Evolutionary conservation across 2,888 invertebrate genomes (phyloP).

Genomic region (Limnephilus marmoratus): DNA sequence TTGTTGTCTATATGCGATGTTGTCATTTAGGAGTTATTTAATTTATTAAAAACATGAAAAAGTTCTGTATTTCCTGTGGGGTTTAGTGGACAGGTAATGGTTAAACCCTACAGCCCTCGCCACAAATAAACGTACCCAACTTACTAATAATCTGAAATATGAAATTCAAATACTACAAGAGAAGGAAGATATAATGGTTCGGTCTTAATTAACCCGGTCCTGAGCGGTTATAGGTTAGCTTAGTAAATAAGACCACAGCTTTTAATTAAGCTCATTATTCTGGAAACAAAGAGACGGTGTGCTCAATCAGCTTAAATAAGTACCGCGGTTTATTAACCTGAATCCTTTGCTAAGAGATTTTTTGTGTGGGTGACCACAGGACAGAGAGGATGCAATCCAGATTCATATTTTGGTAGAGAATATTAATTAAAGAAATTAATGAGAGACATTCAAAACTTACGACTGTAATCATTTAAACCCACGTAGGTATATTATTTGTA

Average conservation of each 20-base stretch:
- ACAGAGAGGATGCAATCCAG: not conserved
- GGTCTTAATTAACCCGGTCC: slow-evolving; percentile 41
- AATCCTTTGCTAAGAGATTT: not conserved
- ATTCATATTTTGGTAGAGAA: not conserved
- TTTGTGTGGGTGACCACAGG: slow-evolving; percentile 10
- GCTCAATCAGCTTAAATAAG: slow-evolving; percentile 45
- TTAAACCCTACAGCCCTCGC: not conserved
- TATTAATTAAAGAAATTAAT: not conserved
- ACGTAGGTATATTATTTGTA: not conserved
- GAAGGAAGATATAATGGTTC: slow-evolving; percentile 19
- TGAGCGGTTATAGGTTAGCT: slow-evolving; percentile 30
- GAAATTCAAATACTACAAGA: slow-evolving; percentile 11
- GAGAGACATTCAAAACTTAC: not conserved
- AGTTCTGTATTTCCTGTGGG: not conserved
- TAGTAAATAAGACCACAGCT: slow-evolving; percentile 41
- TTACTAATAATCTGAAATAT: slow-evolving; percentile 2
- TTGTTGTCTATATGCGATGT: too few species aligned
- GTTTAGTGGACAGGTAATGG: not conserved
- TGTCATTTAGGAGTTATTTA: too few species aligned
- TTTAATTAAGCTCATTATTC: slow-evolving; percentile 47
- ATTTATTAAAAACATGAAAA: not conserved
- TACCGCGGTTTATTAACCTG: slow-evolving; percentile 18
- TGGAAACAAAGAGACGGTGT: slow-evolving; percentile 37
- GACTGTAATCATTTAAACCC: not conserved
- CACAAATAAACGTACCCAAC: not conserved